A percentile compares a stretch with the other conserved stretches of the same genome.
Evolutionary conservation across 1,140 invertebrate species (phyloP).

Genomic region (Choristoneura fumiferana): DNA sequence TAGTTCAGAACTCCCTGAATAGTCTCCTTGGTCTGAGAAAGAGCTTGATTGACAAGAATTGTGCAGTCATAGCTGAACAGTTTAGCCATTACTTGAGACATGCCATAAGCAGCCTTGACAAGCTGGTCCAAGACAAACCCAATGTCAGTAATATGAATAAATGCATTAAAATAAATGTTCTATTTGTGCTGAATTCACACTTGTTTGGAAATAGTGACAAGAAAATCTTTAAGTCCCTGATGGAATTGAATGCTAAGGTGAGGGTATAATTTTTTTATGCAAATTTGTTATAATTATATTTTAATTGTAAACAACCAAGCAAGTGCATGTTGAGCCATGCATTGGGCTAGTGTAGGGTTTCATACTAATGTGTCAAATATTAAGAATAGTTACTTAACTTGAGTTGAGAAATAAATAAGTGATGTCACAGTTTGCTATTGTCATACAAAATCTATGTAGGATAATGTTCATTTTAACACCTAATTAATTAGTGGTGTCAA

Average conservation of each 20-base stretch:
- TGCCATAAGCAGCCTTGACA: slow-evolving; percentile 82
- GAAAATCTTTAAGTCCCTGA: slow-evolving; percentile 85
- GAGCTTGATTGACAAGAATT: slow-evolving; percentile 81
- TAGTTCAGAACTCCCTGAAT: slow-evolving; percentile 79
- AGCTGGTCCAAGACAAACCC: slow-evolving; percentile 76
- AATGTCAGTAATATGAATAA: slow-evolving; percentile 79
- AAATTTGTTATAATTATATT: slow-evolving; percentile 9
- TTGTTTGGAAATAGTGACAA: slow-evolving; percentile 89
- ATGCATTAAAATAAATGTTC: slow-evolving; percentile 85
- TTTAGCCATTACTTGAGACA: slow-evolving; percentile 85
- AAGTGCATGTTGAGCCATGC: too few species aligned
- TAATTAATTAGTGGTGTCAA: too few species aligned
- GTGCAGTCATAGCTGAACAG: slow-evolving; percentile 83
- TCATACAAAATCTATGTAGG: slow-evolving; percentile 24
- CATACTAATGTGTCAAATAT: too few species aligned
- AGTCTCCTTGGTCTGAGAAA: slow-evolving; percentile 82
- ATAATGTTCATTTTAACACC: slow-evolving; percentile 21
- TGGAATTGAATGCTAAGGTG: slow-evolving; percentile 88
- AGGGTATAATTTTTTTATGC: background rate
- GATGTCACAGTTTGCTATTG: slow-evolving; percentile 3
- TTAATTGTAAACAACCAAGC: too few species aligned
- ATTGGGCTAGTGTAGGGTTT: too few species aligned
- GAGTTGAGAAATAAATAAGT: too few species aligned
- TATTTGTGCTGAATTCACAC: slow-evolving; percentile 85
- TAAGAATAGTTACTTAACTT: too few species aligned